Evolutionary conservation across 2,797 vertebrate species (phyloP).

Genomic region (Austrolebias charrua): DNA sequence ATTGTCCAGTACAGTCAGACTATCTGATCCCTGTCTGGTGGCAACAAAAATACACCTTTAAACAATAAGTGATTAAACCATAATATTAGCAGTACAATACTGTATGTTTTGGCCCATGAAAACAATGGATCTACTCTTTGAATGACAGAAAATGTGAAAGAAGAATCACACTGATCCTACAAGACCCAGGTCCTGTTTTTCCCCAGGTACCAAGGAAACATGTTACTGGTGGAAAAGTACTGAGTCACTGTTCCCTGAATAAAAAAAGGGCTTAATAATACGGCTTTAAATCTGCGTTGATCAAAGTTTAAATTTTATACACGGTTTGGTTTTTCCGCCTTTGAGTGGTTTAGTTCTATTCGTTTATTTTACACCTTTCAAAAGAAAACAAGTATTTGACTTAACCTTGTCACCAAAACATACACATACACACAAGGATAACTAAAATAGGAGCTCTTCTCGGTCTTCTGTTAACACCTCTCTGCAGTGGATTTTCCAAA

Average conservation of each 20-base stretch:
- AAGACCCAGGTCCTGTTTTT: background rate
- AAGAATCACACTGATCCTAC: too few relatives aligned
- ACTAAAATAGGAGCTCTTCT: conserved; percentile 31
- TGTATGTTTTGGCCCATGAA: too few relatives aligned
- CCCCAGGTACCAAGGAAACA: background rate
- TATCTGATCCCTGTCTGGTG: too few relatives aligned
- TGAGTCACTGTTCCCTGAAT: background rate
- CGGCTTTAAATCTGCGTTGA: background rate
- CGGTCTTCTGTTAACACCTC: conserved; percentile 22
- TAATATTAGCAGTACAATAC: too few relatives aligned
- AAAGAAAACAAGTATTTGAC: background rate
- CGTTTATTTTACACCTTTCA: conserved; percentile 6
- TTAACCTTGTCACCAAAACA: background rate
- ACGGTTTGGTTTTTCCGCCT: too few relatives aligned
- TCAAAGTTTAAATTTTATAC: too few relatives aligned
- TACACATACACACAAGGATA: conserved; percentile 1
- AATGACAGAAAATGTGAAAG: too few relatives aligned
- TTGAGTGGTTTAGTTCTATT: background rate
- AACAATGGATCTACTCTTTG: background rate
- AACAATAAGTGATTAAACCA: too few relatives aligned
- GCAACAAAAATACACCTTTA: too few relatives aligned
- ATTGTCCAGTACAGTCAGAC: too few relatives aligned
- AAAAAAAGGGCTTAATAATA: background rate
- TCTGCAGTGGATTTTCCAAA: background rate
- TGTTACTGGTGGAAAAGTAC: background rate